Conservation (phyloP, 2,113 vertebrate species). For the Orientallactaga bullata region DNA sequence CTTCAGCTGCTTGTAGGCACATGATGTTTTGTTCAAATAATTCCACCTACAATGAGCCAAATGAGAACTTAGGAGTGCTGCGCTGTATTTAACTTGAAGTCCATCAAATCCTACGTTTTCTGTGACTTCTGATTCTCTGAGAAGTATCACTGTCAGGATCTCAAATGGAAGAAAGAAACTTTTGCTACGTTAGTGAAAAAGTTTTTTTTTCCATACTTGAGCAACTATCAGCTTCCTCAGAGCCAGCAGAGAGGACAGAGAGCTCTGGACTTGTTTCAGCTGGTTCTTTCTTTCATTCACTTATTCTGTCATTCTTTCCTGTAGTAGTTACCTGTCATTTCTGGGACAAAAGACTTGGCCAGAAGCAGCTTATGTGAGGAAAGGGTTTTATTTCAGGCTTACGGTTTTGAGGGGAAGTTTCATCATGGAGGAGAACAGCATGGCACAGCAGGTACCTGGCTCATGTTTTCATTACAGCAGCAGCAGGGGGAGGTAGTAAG, state of each 20-base stretch:
- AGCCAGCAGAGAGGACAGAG: neutral
- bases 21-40: conserved; percentile 68
- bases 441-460: too few relatives aligned
- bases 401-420: too few relatives aligned
- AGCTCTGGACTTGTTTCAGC: neutral
- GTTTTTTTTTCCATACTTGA: neutral
- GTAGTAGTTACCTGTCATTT: too few relatives aligned
- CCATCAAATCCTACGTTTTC: conserved; percentile 25
- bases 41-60: conserved; percentile 63
- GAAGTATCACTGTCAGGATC: conserved; percentile 38
- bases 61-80: neutral
- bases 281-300: neutral
- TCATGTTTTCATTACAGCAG: too few relatives aligned
- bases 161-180: conserved; percentile 15
- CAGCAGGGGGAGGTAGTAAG: too few relatives aligned
- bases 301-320: neutral
- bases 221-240: neutral
- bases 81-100: conserved; percentile 48
- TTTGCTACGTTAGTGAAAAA: neutral
- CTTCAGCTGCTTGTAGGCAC: conserved; percentile 43
- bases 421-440: too few relatives aligned
- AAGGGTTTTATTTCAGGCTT: too few relatives aligned
- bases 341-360: too few relatives aligned
- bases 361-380: too few relatives aligned
- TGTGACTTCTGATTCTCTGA: neutral